Evolutionary conservation across 2,888 invertebrate genomes (phyloP).

Genomic region (Cryptocheilus praepositus): DNA sequence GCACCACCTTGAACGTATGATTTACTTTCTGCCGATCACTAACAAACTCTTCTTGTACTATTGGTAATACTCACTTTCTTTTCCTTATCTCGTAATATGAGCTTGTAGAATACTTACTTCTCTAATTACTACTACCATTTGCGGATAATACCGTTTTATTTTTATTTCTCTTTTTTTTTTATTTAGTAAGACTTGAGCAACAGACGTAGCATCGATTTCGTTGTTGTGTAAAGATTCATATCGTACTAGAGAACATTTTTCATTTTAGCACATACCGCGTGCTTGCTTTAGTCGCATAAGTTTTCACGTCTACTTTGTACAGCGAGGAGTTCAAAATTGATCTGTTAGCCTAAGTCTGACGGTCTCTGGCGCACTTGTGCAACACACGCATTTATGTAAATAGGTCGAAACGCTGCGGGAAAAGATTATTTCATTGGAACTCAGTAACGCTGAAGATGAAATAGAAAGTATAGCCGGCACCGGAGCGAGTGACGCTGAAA

Average conservation of each 20-base stretch:
- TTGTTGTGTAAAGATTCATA: too few relatives aligned
- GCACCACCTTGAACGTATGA: constrained; percentile 70
- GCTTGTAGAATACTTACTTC: constrained; percentile 7
- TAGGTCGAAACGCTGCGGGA: constrained; percentile 94
- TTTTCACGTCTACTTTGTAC: neutral
- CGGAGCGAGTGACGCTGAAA: constrained; percentile 69
- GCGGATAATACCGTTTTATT: constrained; percentile 12
- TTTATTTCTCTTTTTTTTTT: constrained; percentile 13
- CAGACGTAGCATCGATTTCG: too few relatives aligned
- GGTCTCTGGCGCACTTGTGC: neutral
- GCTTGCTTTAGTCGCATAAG: neutral
- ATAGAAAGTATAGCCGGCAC: constrained; percentile 71
- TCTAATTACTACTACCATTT: constrained; percentile 8
- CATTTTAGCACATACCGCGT: too few relatives aligned
- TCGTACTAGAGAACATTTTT: too few relatives aligned
- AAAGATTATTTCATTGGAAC: constrained; percentile 92
- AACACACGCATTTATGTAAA: constrained; percentile 39
- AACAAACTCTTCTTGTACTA: constrained; percentile 66
- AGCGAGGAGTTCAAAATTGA: neutral
- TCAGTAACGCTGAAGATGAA: constrained; percentile 82
- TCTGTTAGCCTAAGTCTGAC: neutral
- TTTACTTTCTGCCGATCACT: constrained; percentile 66
- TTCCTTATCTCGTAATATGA: constrained; percentile 26
- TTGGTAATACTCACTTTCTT: constrained; percentile 57
- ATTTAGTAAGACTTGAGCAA: constrained; percentile 1